A percentile compares a stretch with the other conserved stretches of the same genome.
Conservation (phyloP, 2,113 vertebrate genomes). For the Pelecanoides urinatrix region DNA sequence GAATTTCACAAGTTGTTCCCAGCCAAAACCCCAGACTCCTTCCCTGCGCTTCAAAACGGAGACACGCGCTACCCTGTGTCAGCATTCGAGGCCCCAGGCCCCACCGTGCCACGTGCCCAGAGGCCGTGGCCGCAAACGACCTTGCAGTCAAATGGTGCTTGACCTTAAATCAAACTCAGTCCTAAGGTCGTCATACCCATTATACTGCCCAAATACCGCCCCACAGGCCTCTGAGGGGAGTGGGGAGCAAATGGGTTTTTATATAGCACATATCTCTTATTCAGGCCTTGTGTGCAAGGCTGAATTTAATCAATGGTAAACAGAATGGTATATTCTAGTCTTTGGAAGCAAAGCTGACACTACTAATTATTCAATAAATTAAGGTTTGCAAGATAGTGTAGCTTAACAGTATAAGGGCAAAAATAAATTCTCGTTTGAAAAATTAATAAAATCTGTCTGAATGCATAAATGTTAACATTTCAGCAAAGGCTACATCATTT, state of each 20-base stretch:
- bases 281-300: background rate
- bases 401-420: background rate
- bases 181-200: rapidly evolving
- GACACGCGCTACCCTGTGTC: rapidly evolving
- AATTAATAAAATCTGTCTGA: background rate
- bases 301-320: background rate
- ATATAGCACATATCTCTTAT: rapidly evolving
- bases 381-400: background rate
- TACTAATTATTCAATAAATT: background rate
- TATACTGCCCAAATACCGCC: rapidly evolving
- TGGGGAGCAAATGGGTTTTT: rapidly evolving
- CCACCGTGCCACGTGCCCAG: background rate
- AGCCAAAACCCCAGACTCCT: rapidly evolving
- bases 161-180: background rate
- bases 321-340: background rate
- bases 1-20: rapidly evolving
- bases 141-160: background rate
- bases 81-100: too few species aligned
- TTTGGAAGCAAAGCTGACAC: background rate
- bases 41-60: too few species aligned
- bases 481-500: background rate
- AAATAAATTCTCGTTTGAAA: background rate
- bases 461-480: background rate
- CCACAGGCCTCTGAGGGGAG: rapidly evolving
- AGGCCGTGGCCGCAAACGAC: background rate